Conservation (phyloP, 2,113 vertebrate genomes). For the Lampris megalopsis region DNA sequence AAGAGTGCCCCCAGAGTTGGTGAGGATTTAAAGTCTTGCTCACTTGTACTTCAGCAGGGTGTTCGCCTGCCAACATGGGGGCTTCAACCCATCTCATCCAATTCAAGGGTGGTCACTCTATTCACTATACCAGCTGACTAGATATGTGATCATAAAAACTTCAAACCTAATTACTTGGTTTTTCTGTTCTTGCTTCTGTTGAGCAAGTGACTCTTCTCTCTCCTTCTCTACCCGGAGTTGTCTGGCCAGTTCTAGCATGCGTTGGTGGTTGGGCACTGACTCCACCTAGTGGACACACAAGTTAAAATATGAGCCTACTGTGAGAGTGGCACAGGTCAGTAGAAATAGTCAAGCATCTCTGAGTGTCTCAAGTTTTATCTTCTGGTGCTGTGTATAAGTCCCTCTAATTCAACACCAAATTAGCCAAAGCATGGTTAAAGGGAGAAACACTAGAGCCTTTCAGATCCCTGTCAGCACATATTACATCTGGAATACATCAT, state of each 20-base stretch:
- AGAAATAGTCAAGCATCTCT: conserved; percentile 44
- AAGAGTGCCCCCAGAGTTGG: no score
- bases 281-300: conserved; percentile 90
- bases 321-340: not conserved
- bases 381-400: conserved; percentile 51
- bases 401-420: conserved; percentile 61
- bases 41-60: no score
- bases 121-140: no score
- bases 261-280: conserved; percentile 94
- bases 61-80: no score
- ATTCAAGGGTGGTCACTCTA: no score
- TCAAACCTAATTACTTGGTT: conserved; percentile 86
- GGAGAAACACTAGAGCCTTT: conserved; percentile 76
- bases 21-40: no score
- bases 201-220: conserved; percentile 90
- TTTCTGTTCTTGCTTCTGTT: conserved; percentile 97
- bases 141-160: not conserved
- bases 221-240: conserved; percentile 95
- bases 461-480: conserved; percentile 75
- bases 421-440: conserved; percentile 47
- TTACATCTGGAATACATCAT: conserved; percentile 63
- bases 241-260: conserved; percentile 95
- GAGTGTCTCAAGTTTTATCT: conserved; percentile 60
- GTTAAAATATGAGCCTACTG: not conserved
- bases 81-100: no score